A percentile compares a stretch with the other conserved stretches of the same genome.
Conservation (phyloP, 2,113 vertebrate genomes). For the Psephotus haematonotus region DNA sequence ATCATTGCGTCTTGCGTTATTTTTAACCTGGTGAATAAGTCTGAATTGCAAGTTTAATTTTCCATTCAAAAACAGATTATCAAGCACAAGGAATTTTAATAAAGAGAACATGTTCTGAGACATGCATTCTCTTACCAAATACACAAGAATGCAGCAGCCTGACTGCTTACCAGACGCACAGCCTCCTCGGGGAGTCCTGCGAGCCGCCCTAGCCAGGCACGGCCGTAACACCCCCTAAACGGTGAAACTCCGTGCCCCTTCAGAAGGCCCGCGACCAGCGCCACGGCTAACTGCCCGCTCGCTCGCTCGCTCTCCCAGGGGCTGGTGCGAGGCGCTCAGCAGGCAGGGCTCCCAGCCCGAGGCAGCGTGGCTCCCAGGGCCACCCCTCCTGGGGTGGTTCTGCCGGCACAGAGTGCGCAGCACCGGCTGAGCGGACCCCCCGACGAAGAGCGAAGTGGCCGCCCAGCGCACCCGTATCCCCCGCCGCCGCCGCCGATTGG, state of each 20-base stretch:
- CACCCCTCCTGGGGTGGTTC: rapidly evolving
- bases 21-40: not conserved
- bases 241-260: rapidly evolving
- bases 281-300: too few species aligned
- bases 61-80: rapidly evolving
- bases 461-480: not conserved
- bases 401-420: rapidly evolving
- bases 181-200: not conserved
- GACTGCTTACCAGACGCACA: not conserved
- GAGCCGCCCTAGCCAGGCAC: rapidly evolving
- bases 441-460: rapidly evolving
- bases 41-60: not conserved
- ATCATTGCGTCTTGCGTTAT: rapidly evolving
- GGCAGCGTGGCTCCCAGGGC: rapidly evolving
- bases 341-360: not conserved
- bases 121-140: rapidly evolving
- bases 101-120: rapidly evolving
- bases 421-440: rapidly evolving
- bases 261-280: rapidly evolving
- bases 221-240: not conserved
- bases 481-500: not conserved
- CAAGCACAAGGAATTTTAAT: rapidly evolving
- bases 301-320: too few species aligned
- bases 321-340: not conserved
- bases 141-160: rapidly evolving